Evolutionary conservation across 2,888 invertebrate species (phyloP).

Genomic region (Urechis unicinctus): DNA sequence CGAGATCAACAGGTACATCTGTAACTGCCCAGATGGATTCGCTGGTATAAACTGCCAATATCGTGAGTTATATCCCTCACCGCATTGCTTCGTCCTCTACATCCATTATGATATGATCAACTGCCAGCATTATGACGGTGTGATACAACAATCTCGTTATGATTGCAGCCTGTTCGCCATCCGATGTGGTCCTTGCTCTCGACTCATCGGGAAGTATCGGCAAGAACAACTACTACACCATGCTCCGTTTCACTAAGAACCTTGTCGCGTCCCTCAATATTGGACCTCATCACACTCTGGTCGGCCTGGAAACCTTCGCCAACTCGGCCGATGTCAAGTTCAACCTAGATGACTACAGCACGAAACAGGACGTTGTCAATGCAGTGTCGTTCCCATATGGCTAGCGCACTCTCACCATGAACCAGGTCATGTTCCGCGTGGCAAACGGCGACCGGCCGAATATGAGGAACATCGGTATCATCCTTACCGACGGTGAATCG

Average conservation of each 20-base stretch:
- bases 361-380: slow-evolving; percentile 4
- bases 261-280: slow-evolving; percentile 12
- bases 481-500: slow-evolving; percentile 15
- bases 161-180: slow-evolving; percentile 10
- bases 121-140: too few species aligned
- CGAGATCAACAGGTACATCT: slow-evolving; percentile 15
- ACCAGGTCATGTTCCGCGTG: slow-evolving; percentile 3
- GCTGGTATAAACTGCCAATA: slow-evolving; percentile 17
- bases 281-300: slow-evolving; percentile 3
- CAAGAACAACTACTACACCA: slow-evolving; percentile 11
- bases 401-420: slow-evolving; percentile 8
- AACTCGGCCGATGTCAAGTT: not conserved
- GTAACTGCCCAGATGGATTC: slow-evolving; percentile 15
- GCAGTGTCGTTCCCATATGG: slow-evolving; percentile 14
- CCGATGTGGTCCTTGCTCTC: slow-evolving; percentile 18
- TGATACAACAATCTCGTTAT: too few species aligned
- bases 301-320: slow-evolving; percentile 16
- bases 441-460: slow-evolving; percentile 2
- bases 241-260: slow-evolving; percentile 14
- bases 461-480: slow-evolving; percentile 7
- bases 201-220: slow-evolving; percentile 19
- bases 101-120: too few species aligned
- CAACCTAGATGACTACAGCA: not conserved
- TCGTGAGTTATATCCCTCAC: slow-evolving; percentile 8
- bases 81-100: too few species aligned